Percentiles rank a stretch among this genome's conserved stretches.
These are phyloP conservation scores for Diadophis punctatus DNA, from an alignment of 2,113 vertebrate species.

Conservation along the genomic window DNA sequence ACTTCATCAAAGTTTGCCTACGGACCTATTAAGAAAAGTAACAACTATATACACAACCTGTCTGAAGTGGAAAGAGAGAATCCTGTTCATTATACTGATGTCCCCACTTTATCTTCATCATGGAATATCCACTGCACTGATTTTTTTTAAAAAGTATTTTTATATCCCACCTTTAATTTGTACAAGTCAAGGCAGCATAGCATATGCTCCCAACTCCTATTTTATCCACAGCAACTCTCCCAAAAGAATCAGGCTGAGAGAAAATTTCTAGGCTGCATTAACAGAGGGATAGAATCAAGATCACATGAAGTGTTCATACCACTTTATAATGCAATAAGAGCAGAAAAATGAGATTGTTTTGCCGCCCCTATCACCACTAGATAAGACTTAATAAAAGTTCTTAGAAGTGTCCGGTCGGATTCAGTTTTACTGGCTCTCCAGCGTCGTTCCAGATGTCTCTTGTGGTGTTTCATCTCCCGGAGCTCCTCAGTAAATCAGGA, in stretches of 20 bases:
- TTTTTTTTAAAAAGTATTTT: not conserved
- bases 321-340: no score
- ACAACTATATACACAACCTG: not conserved
- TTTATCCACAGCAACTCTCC: not conserved
- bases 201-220: not conserved
- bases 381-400: no score
- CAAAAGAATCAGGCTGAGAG: not conserved
- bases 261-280: no score
- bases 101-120: not conserved
- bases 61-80: not conserved
- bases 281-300: no score
- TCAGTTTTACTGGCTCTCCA: no score
- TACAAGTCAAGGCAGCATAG: not conserved
- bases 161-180: not conserved
- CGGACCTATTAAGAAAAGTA: not conserved
- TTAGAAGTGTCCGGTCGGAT: no score
- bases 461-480: no score
- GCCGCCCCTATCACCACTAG: no score
- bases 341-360: no score
- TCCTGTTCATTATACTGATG: not conserved
- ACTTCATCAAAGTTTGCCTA: not conserved
- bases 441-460: no score
- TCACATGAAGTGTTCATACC: no score
- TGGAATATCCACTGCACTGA: not conserved
- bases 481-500: no score